Percentiles rank a stretch among this genome's conserved stretches.
Evolutionary conservation across 64 coral and sea anemone genomes (phyloP).

Genomic region (Trachythela sp.): DNA sequence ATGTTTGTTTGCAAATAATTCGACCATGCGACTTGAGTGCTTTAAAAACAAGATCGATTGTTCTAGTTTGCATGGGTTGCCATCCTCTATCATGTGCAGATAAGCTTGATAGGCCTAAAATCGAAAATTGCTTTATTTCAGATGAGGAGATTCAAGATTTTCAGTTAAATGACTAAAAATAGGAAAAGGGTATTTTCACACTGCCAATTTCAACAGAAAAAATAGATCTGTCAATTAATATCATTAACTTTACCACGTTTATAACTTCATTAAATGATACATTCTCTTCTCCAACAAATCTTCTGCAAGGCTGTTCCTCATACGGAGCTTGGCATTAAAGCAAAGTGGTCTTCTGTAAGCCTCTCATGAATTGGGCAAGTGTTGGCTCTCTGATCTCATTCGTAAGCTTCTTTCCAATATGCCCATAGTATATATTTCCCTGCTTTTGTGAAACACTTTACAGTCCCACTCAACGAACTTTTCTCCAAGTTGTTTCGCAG

Average conservation of each 20-base stretch:
- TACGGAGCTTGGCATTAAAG: constrained; percentile 3
- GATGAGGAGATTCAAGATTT: no score
- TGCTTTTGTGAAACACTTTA: constrained; percentile 4
- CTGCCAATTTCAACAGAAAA: background rate
- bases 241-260: background rate
- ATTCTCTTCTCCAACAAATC: constrained; percentile 31
- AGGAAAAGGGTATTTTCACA: no score
- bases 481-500: constrained; percentile 31
- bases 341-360: constrained; percentile 31
- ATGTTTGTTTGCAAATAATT: constrained; percentile 31
- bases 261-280: constrained; percentile 32
- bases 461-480: background rate
- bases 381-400: constrained; percentile 25
- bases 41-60: background rate
- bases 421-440: constrained; percentile 21
- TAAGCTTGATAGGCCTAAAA: constrained; percentile 30
- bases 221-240: background rate
- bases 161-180: background rate
- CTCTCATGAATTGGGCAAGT: constrained; percentile 9
- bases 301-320: constrained; percentile 40
- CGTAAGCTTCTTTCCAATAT: constrained; percentile 22
- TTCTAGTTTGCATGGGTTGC: background rate
- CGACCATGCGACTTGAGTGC: constrained; percentile 13
- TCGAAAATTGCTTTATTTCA: no score
- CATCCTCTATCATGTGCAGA: background rate